Evolutionary conservation across 2,113 vertebrate genomes (phyloP).

Genomic region (Myiopsitta monachus): DNA sequence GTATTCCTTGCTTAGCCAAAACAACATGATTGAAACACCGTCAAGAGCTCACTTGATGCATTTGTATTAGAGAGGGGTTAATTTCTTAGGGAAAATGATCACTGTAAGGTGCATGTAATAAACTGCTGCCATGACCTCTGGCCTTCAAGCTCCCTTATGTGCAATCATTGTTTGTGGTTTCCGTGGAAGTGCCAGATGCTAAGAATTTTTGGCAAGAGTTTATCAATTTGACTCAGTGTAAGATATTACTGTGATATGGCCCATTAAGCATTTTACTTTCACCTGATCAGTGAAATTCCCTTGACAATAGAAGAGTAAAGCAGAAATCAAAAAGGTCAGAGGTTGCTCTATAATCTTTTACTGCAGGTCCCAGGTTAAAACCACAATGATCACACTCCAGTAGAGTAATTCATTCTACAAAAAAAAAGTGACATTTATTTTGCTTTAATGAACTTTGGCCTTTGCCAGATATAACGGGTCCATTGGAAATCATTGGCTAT

Average conservation of each 20-base stretch:
- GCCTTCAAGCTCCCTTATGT: constrained; percentile 56
- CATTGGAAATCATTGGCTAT: constrained; percentile 4
- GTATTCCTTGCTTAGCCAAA: constrained; percentile 37
- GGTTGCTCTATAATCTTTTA: constrained; percentile 65
- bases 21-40: neutral
- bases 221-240: constrained; percentile 42
- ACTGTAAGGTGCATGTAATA: constrained; percentile 71
- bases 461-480: neutral
- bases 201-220: constrained; percentile 65
- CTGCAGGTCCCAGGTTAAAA: constrained; percentile 71
- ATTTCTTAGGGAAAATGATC: constrained; percentile 54
- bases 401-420: constrained; percentile 44
- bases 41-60: constrained; percentile 27
- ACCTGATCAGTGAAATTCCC: constrained; percentile 52
- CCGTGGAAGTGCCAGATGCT: constrained; percentile 53
- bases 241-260: constrained; percentile 51
- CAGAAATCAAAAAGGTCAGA: constrained; percentile 75
- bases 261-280: constrained; percentile 55
- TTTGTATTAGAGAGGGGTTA: constrained; percentile 36
- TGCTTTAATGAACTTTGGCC: constrained; percentile 66
- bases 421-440: constrained; percentile 61
- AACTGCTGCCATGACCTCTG: constrained; percentile 70
- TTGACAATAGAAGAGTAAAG: constrained; percentile 47
- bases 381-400: constrained; percentile 68
- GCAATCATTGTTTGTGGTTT: constrained; percentile 54